phyloP scores from a whole-genome alignment of 2,888 invertebrate genomes.

The Caenorhabditis virilis region DNA sequence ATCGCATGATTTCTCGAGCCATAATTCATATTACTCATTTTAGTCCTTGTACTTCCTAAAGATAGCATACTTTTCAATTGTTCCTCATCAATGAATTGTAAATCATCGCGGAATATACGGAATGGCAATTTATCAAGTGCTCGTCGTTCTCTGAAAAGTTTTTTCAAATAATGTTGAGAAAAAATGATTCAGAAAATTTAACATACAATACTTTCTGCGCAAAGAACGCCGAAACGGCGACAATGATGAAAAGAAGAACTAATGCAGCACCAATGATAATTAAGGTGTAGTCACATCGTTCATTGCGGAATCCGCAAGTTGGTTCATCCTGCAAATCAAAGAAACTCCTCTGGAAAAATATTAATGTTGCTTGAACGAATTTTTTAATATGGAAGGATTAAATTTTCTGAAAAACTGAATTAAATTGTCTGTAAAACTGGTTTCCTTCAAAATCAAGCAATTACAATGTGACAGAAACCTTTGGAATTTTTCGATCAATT shows the following conservation, averaged over 20 bases:
- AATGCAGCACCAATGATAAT: constrained; percentile 50
- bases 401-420: too few relatives aligned
- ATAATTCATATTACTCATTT: constrained; percentile 53
- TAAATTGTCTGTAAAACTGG: constrained; percentile 29
- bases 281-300: constrained; percentile 56
- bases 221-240: constrained; percentile 43
- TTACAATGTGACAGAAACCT: constrained; percentile 10
- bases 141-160: constrained; percentile 48
- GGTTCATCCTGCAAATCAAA: too few relatives aligned
- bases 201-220: constrained; percentile 37
- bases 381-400: too few relatives aligned
- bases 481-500: constrained; percentile 47
- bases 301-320: constrained; percentile 59
- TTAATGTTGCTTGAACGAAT: too few relatives aligned
- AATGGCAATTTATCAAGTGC: constrained; percentile 51
- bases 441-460: background rate
- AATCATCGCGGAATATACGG: constrained; percentile 52
- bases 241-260: constrained; percentile 47
- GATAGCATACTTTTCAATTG: constrained; percentile 57
- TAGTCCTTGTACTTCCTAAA: constrained; percentile 52
- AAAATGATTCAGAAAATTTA: background rate
- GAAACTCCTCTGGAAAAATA: too few relatives aligned
- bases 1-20: constrained; percentile 62
- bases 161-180: too few relatives aligned
- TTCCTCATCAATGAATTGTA: constrained; percentile 54